These are phyloP conservation scores for Synergus japonicus DNA, from an alignment of 2,888 invertebrate species.

Conservation along the genomic window DNA sequence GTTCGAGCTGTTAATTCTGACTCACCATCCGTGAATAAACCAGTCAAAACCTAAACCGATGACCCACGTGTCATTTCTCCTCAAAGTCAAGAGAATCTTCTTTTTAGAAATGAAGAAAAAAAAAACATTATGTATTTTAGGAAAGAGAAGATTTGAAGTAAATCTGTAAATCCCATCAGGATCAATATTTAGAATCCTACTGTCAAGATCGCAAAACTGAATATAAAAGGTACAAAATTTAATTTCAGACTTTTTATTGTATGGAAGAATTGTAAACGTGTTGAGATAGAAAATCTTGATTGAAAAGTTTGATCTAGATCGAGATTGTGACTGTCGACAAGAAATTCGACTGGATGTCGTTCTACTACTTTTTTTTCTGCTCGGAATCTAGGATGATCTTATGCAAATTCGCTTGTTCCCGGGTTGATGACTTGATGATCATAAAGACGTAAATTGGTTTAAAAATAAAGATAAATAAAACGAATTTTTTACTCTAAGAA, in stretches of 20 bases:
- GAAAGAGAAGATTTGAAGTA: background rate
- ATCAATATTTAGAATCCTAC: background rate
- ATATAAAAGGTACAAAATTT: background rate
- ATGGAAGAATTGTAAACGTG: background rate
- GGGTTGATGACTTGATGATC: background rate
- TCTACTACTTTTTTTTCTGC: background rate
- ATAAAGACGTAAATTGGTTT: background rate
- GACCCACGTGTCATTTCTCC: background rate
- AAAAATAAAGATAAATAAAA: too few relatives aligned
- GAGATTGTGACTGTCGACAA: background rate
- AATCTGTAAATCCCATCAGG: background rate
- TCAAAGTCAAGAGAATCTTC: background rate
- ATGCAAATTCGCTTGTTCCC: background rate
- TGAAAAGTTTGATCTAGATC: background rate
- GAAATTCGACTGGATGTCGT: background rate
- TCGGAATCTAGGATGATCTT: background rate
- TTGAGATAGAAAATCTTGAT: background rate
- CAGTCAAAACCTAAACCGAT: slow-evolving; percentile 13
- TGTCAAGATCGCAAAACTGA: background rate
- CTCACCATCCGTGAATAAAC: slow-evolving; percentile 17
- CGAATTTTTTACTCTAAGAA: too few relatives aligned
- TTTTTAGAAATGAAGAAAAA: background rate
- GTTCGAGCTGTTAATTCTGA: slow-evolving; percentile 21
- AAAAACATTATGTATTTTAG: background rate
- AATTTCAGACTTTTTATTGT: background rate